phyloP scores from a whole-genome alignment of 2,888 invertebrate genomes.

The Sesia bembeciformis region DNA sequence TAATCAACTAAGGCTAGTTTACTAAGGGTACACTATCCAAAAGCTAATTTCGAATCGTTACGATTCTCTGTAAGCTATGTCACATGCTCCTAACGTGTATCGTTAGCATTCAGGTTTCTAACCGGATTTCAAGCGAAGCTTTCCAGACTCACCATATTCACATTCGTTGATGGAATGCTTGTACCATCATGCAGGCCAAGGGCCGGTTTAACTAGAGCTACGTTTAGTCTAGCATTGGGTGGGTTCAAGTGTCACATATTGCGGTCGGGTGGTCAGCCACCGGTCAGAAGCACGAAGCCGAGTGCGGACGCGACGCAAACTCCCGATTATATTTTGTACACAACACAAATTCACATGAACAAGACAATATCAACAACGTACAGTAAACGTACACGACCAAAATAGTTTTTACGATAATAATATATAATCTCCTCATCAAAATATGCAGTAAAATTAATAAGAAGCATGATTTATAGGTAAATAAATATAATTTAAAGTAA shows the following conservation, averaged over 20 bases:
- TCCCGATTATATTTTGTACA: constrained; percentile 46
- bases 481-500: constrained; percentile 28
- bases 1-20: neutral
- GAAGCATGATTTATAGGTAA: constrained; percentile 45
- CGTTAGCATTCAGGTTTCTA: neutral
- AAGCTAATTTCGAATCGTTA: constrained; percentile 25
- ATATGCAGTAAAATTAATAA: constrained; percentile 35
- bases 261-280: constrained; percentile 50
- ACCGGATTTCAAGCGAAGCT: constrained; percentile 31
- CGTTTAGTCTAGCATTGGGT: constrained; percentile 50
- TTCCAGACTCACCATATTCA: constrained; percentile 55
- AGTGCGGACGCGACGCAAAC: constrained; percentile 64
- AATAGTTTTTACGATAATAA: constrained; percentile 61
- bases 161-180: constrained; percentile 70
- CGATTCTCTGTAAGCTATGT: neutral
- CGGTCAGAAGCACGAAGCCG: constrained; percentile 59
- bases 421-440: constrained; percentile 24
- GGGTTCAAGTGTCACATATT: constrained; percentile 54
- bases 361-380: constrained; percentile 61
- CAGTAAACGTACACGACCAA: constrained; percentile 69
- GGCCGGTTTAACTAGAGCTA: constrained; percentile 61
- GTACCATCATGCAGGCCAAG: constrained; percentile 57
- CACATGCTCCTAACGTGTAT: neutral
- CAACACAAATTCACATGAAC: constrained; percentile 74
- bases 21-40: constrained; percentile 18